A percentile compares a stretch with the other conserved stretches of the same genome.
Evolutionary conservation across 2,797 vertebrate genomes (phyloP).

Genomic region (Crypturellus tataupa): DNA sequence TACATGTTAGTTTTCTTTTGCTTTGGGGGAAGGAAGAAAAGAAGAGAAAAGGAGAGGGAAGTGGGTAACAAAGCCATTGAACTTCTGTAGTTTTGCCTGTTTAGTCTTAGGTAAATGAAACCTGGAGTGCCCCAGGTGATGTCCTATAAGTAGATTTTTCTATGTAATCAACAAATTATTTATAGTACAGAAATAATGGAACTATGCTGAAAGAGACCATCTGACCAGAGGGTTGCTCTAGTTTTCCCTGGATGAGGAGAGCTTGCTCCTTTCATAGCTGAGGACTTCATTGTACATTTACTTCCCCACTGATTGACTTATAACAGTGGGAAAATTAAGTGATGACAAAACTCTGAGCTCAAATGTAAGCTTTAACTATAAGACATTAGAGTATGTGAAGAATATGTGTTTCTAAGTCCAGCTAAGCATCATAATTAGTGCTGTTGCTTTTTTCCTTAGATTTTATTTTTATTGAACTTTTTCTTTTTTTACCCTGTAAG

Average conservation of each 20-base stretch:
- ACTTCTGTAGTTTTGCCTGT: neutral
- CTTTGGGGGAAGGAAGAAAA: neutral
- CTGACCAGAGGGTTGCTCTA: neutral
- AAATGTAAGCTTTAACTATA: neutral
- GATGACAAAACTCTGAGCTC: neutral
- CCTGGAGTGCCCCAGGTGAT: neutral
- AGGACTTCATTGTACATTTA: neutral
- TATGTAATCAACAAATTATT: neutral
- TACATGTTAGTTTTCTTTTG: neutral
- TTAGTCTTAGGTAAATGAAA: neutral
- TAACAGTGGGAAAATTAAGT: neutral
- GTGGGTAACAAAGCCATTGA: fast-evolving
- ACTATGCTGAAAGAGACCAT: neutral
- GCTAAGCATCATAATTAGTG: neutral
- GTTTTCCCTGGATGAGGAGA: neutral
- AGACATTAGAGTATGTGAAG: neutral
- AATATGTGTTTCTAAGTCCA: neutral
- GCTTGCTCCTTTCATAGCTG: neutral
- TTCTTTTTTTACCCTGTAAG: fast-evolving
- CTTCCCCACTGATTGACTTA: neutral
- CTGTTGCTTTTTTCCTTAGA: neutral
- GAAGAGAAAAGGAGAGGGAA: neutral
- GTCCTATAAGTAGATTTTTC: neutral
- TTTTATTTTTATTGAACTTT: neutral
- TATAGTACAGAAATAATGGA: neutral